Evolutionary conservation across 2,113 vertebrate genomes (phyloP).

Genomic region (Oncorhynchus tshawytscha): DNA sequence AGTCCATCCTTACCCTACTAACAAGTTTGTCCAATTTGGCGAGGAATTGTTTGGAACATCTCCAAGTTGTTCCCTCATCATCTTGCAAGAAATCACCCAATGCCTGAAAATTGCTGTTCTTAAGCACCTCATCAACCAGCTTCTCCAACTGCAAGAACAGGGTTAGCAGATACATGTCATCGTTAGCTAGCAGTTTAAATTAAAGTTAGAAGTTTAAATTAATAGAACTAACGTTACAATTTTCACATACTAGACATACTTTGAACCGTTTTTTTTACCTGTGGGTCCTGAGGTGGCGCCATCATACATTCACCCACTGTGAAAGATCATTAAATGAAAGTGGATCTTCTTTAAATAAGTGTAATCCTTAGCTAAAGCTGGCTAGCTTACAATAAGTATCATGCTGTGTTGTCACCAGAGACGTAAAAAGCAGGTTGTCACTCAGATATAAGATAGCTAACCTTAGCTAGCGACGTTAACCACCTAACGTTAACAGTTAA

Average conservation of each 20-base stretch:
- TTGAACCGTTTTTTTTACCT: slow-evolving; percentile 44
- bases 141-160: slow-evolving; percentile 79
- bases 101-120: slow-evolving; percentile 71
- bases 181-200: background rate
- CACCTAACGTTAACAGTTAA: too few relatives aligned
- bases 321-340: background rate
- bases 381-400: background rate
- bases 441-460: too few relatives aligned
- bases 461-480: too few relatives aligned
- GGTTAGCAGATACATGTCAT: background rate
- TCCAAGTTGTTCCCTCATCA: slow-evolving; percentile 67
- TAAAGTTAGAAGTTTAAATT: background rate
- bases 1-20: slow-evolving; percentile 72
- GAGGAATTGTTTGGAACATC: slow-evolving; percentile 85
- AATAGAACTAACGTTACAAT: background rate
- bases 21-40: slow-evolving; percentile 86
- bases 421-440: too few relatives aligned
- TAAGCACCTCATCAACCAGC: slow-evolving; percentile 79
- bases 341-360: too few relatives aligned
- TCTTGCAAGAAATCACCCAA: slow-evolving; percentile 77
- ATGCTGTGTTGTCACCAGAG: too few relatives aligned
- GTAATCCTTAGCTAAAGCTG: background rate
- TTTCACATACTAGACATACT: background rate
- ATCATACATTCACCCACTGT: slow-evolving; percentile 30
- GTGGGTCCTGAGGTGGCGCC: slow-evolving; percentile 33